A percentile compares a stretch with the other conserved stretches of the same genome.
These are phyloP conservation scores for Phalacrocorax aristotelis DNA, from an alignment of 2,113 vertebrate genomes.

Conservation along the genomic window DNA sequence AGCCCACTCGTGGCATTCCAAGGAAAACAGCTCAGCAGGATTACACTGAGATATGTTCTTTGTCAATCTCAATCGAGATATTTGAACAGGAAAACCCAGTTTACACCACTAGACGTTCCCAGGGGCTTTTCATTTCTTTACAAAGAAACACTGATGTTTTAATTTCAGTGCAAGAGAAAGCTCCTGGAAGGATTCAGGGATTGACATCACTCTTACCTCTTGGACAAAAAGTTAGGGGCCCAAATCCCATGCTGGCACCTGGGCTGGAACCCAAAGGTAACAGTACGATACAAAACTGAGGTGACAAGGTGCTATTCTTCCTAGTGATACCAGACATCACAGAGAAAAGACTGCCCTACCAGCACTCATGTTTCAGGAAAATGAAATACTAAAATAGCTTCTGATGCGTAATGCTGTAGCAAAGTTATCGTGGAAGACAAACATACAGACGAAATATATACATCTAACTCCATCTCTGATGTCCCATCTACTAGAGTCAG, in stretches of 20 bases:
- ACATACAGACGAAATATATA: background rate
- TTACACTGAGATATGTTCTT: conserved; percentile 67
- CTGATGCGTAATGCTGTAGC: background rate
- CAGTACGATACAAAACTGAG: background rate
- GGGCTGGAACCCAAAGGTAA: background rate
- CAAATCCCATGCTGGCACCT: background rate
- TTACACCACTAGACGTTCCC: conserved; percentile 54
- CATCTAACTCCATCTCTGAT: background rate
- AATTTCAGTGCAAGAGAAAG: background rate
- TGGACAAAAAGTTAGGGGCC: background rate
- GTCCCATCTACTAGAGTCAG: background rate
- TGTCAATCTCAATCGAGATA: conserved; percentile 56
- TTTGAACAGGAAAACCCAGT: conserved; percentile 59
- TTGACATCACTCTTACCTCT: background rate
- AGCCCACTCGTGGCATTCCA: conserved; percentile 62
- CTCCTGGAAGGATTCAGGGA: background rate
- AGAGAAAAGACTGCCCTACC: background rate
- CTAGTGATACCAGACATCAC: background rate
- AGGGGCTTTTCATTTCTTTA: conserved; percentile 34
- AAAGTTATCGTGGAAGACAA: background rate
- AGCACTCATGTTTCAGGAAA: background rate
- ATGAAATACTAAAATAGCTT: background rate
- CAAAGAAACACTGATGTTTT: conserved; percentile 28
- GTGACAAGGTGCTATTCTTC: background rate
- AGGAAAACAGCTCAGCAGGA: conserved; percentile 72